Conservation (phyloP, 2,888 invertebrate genomes). For the Caenorhabditis sp. region DNA sequence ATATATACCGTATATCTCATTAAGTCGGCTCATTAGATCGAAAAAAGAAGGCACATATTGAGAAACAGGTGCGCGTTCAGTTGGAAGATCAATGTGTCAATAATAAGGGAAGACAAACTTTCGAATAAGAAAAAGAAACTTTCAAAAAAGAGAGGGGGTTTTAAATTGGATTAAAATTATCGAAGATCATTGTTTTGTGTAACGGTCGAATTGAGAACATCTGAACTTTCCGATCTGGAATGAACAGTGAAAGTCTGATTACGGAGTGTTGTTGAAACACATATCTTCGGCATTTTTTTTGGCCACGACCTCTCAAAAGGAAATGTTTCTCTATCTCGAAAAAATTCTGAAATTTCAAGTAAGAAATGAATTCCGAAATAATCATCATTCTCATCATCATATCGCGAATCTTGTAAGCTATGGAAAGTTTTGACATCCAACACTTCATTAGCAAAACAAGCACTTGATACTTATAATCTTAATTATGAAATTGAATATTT, state of each 20-base stretch:
- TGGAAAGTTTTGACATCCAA: background rate
- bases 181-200: background rate
- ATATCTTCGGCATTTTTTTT: too few relatives aligned
- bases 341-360: too few relatives aligned
- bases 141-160: background rate
- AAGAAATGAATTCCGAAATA: too few relatives aligned
- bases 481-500: background rate
- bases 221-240: too few relatives aligned
- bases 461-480: background rate
- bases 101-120: background rate
- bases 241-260: too few relatives aligned
- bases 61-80: constrained; percentile 9
- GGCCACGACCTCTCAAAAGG: too few relatives aligned
- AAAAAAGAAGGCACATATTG: constrained; percentile 3
- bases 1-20: background rate
- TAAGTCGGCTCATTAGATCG: constrained; percentile 7
- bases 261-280: too few relatives aligned
- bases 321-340: too few relatives aligned
- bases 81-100: constrained; percentile 13
- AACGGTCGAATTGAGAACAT: background rate
- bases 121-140: background rate
- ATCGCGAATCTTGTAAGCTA: too few relatives aligned
- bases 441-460: constrained; percentile 1
- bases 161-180: background rate
- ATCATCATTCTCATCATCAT: background rate